phyloP scores from a whole-genome alignment of 1,140 invertebrate genomes.

The Brachionus rotundiformis region DNA sequence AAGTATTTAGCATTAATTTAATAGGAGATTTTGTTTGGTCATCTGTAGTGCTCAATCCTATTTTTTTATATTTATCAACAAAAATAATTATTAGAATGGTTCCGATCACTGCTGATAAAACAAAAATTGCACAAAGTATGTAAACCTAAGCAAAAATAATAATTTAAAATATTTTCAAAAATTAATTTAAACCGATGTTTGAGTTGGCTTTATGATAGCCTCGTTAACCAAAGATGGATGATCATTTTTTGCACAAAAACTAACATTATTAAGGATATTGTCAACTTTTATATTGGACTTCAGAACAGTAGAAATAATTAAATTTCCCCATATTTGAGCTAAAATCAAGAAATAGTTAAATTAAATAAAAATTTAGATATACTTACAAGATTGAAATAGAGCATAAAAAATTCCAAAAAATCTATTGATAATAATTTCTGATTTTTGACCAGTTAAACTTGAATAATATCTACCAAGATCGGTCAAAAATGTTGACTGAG shows the following conservation, averaged over 20 bases:
- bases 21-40: slow-evolving; percentile 38
- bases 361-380: background rate
- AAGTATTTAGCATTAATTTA: background rate
- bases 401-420: slow-evolving; percentile 98
- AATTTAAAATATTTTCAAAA: background rate
- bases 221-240: background rate
- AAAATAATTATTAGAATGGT: slow-evolving; percentile 80
- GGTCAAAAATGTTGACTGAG: slow-evolving; percentile 90
- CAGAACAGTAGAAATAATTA: slow-evolving; percentile 84
- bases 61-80: slow-evolving; percentile 71
- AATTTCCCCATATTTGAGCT: slow-evolving; percentile 75
- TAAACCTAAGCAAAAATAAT: slow-evolving; percentile 53
- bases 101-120: slow-evolving; percentile 79
- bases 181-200: slow-evolving; percentile 52
- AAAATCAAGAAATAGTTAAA: background rate
- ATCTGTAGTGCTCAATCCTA: background rate
- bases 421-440: slow-evolving; percentile 83
- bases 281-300: slow-evolving; percentile 58
- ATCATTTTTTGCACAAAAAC: slow-evolving; percentile 6
- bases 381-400: slow-evolving; percentile 77
- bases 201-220: slow-evolving; percentile 35
- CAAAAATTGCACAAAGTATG: slow-evolving; percentile 82
- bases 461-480: slow-evolving; percentile 78
- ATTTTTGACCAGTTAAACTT: slow-evolving; percentile 67
- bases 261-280: background rate